These are phyloP conservation scores for Odocoileus hemionus DNA, from an alignment of 2,113 vertebrate species.

Conservation along the genomic window DNA sequence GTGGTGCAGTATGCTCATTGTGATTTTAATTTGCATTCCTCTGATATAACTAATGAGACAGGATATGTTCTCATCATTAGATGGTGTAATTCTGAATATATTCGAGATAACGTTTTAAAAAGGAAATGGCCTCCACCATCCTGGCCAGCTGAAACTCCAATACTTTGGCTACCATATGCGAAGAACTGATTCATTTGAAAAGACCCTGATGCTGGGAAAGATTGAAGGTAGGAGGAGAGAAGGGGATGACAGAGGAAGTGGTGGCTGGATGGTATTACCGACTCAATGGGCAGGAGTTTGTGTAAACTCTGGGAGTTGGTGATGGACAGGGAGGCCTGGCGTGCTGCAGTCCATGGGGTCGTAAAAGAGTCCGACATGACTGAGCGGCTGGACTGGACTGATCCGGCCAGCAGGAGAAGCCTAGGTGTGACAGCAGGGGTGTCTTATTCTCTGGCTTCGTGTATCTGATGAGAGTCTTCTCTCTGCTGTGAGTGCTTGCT, in stretches of 20 bases:
- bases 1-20: background rate
- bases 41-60: background rate
- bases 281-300: background rate
- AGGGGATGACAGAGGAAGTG: background rate
- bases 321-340: background rate
- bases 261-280: background rate
- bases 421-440: background rate
- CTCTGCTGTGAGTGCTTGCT: background rate
- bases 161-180: background rate
- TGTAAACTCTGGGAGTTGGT: background rate
- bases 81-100: background rate
- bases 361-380: background rate
- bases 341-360: background rate
- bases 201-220: background rate
- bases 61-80: background rate
- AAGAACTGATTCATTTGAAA: background rate
- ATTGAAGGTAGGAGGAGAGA: background rate
- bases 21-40: background rate
- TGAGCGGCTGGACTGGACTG: background rate
- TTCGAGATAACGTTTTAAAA: background rate
- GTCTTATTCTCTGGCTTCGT: background rate
- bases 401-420: background rate
- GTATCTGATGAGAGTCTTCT: background rate
- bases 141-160: background rate
- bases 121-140: background rate